phyloP scores from a whole-genome alignment of 1,140 invertebrate species.

The Lethocerus indicus region DNA sequence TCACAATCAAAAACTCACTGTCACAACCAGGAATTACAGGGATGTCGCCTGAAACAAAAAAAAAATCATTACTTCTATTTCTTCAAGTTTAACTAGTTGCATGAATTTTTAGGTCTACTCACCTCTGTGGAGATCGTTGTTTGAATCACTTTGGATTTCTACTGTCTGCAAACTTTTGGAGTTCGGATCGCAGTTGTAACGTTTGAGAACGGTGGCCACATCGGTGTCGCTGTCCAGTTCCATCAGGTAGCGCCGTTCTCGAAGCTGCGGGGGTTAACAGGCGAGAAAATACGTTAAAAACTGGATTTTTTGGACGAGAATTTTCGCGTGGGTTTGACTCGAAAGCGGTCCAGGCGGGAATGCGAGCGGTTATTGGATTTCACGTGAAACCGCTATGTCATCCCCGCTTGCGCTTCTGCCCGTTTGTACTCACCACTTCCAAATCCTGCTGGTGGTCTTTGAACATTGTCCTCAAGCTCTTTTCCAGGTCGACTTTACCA shows the following conservation, averaged over 20 bases:
- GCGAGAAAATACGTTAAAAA: no score
- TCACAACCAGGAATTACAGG: constrained; percentile 46
- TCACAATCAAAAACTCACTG: constrained; percentile 21
- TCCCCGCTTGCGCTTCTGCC: constrained; percentile 23
- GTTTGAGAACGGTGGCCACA: constrained; percentile 22
- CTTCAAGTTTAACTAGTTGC: not conserved
- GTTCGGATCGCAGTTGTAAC: constrained; percentile 22
- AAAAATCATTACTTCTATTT: not conserved
- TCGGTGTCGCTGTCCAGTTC: constrained; percentile 23
- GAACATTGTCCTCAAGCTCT: constrained; percentile 1
- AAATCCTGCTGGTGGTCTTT: not conserved
- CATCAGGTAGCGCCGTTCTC: constrained; percentile 25
- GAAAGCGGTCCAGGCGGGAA: no score
- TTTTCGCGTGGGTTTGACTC: no score
- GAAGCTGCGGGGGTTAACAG: no score
- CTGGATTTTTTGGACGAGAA: no score
- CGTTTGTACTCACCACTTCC: constrained; percentile 22
- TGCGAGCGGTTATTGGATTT: not conserved
- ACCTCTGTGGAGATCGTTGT: not conserved
- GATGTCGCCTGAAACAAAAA: constrained; percentile 43
- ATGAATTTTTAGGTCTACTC: not conserved
- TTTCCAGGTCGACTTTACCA: constrained; percentile 2
- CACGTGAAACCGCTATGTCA: not conserved
- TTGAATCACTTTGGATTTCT: constrained; percentile 10
- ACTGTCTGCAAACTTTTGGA: constrained; percentile 15